A percentile compares a stretch with the other conserved stretches of the same genome.
phyloP scores from a whole-genome alignment of 1,140 invertebrate species.

The Drosophila tsacasi region DNA sequence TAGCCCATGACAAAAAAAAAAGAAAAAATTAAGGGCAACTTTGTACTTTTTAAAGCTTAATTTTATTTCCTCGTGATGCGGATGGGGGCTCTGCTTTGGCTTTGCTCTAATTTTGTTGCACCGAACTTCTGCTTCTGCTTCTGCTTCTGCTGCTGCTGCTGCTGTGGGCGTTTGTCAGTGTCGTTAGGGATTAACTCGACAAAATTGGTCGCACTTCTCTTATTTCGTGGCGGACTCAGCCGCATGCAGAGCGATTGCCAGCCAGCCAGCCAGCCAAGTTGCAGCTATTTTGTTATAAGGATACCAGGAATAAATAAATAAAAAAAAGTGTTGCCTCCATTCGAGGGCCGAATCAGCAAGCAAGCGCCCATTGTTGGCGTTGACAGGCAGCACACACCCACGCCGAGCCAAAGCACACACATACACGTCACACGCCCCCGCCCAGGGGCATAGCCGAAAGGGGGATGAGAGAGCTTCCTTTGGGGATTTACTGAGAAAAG shows the following conservation, averaged over 20 bases:
- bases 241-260: conserved; percentile 24
- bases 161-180: conserved; percentile 36
- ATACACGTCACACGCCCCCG: conserved; percentile 25
- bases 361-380: conserved; percentile 48
- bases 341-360: conserved; percentile 34
- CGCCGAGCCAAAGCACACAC: not conserved
- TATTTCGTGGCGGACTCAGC: conserved; percentile 32
- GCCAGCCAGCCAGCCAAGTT: conserved; percentile 18
- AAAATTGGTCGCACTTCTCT: conserved; percentile 38
- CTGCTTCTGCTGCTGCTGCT: not conserved
- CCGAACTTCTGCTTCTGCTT: conserved; percentile 5
- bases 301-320: conserved; percentile 25
- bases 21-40: conserved; percentile 35
- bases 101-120: conserved; percentile 33
- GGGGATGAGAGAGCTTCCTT: not conserved
- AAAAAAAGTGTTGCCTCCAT: conserved; percentile 61
- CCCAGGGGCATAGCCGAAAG: not conserved
- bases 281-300: conserved; percentile 48
- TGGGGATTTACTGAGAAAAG: conserved; percentile 1
- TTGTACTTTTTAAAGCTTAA: conserved; percentile 45
- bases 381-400: conserved; percentile 42
- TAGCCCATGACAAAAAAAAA: conserved; percentile 9
- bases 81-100: conserved; percentile 1
- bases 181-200: conserved; percentile 47
- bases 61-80: conserved; percentile 23